Percentiles rank a stretch among this genome's conserved stretches.
Evolutionary conservation across 2,888 invertebrate species (phyloP).

Genomic region (Colletes collaris): DNA sequence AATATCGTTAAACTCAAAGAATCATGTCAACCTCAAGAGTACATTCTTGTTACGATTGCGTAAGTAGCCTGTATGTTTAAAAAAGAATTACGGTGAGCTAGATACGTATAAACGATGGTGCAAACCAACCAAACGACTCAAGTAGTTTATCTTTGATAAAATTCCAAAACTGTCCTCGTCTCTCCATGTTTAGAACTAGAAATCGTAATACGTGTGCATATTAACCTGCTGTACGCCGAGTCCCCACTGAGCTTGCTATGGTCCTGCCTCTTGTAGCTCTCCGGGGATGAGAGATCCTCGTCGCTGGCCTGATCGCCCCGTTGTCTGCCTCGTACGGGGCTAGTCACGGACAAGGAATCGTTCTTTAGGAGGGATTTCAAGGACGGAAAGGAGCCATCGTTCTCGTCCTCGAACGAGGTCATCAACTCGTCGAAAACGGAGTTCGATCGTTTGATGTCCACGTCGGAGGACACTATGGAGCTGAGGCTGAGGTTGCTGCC

Average conservation of each 20-base stretch:
- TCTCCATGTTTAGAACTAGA: too few species aligned
- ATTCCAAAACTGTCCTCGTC: too few species aligned
- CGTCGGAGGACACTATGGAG: constrained; percentile 77
- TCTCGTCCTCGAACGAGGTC: constrained; percentile 87
- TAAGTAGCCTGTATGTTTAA: too few species aligned
- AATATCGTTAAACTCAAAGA: too few species aligned
- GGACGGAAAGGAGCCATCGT: constrained; percentile 82
- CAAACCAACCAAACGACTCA: too few species aligned
- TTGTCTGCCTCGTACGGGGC: constrained; percentile 59
- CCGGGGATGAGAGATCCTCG: constrained; percentile 78
- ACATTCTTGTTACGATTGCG: too few species aligned
- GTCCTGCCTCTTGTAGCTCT: constrained; percentile 77
- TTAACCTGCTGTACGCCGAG: constrained; percentile 94
- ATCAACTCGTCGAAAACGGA: constrained; percentile 87
- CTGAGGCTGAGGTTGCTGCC: constrained; percentile 77
- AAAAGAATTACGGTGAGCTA: too few species aligned
- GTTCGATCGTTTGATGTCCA: constrained; percentile 77
- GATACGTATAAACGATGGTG: too few species aligned
- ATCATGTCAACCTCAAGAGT: too few species aligned
- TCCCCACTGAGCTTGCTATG: constrained; percentile 85
- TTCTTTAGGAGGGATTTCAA: constrained; percentile 82
- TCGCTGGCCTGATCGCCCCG: constrained; percentile 75
- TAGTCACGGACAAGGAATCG: constrained; percentile 80
- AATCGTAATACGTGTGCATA: too few species aligned
- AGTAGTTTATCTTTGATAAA: too few species aligned